Evolutionary conservation across 2,888 invertebrate genomes (phyloP), one percentile per base, ranked within the genome.

Genomic region (Melanotus villosus): DNA sequence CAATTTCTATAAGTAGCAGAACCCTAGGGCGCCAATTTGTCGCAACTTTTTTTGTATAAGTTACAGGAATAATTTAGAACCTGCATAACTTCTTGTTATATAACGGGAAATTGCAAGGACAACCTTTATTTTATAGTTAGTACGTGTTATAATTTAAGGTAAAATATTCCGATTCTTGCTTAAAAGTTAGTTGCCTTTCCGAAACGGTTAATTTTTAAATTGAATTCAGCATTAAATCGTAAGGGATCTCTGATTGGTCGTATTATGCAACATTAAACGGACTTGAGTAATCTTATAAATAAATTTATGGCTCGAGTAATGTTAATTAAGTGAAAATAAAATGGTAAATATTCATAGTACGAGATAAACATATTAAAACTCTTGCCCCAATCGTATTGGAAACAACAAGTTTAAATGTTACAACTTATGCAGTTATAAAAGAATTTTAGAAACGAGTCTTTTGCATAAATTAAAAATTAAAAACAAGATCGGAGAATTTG

Each of bases 61-160:
- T 36, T 34, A 19, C 56, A 38, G 21, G 30, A 50, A 62, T 62
- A 45, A 59, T 52, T 62, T 21, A 50, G 26, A 52, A 50, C 50
- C 47, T 52, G 52, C 62, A 62, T 52, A 62, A 45, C 59, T 62
- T 50, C 52, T 54, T 36, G 38, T 62, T 62, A 14, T 34, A 50
- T 62, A 62, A 62, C 62, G 62, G 62, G 62, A 52, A 36, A 62
- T 52, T 50, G 50, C 50, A 50, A 50, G 62, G 50, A 62, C 62
- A 50, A 36, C 16, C 21, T 34, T 60, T 47, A 62, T 36, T 62
- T 50, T 60, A n/a, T 14, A 38, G n/a, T n/a, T n/a, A n/a, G 41
- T 58, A 30, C 30, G 50, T 30, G 26, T 30, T 58, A 41, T 18
- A 41, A 57, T 36, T 38, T 57, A 23, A 57, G 23, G 38, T 38